Conservation (phyloP, 2,888 invertebrate genomes). For the Caenorhabditis sp. region DNA sequence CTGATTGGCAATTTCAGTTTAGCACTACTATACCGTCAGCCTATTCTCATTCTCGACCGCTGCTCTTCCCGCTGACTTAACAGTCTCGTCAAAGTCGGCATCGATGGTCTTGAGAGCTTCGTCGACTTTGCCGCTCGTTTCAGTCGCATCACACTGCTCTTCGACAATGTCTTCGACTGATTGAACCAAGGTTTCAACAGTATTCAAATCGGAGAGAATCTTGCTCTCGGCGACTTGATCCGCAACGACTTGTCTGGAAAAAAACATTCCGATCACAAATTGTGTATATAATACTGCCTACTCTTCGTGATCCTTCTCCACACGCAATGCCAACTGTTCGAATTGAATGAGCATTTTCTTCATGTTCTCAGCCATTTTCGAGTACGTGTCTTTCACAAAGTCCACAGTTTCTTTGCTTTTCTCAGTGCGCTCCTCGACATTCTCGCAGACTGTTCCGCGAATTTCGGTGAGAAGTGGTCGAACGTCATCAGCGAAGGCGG, state of each 20-base stretch:
- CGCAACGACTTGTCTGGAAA: slow-evolving; percentile 17
- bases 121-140: neutral
- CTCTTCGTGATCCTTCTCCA: slow-evolving; percentile 21
- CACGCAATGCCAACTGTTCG: slow-evolving; percentile 5
- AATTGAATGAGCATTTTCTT: slow-evolving; percentile 7
- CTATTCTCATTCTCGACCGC: no score
- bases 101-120: neutral
- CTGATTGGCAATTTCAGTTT: no score
- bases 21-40: no score
- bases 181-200: slow-evolving; percentile 16
- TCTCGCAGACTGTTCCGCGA: slow-evolving; percentile 14
- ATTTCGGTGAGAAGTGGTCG: slow-evolving; percentile 22
- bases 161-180: slow-evolving; percentile 17
- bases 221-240: slow-evolving; percentile 19
- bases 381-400: neutral
- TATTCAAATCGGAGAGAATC: slow-evolving; percentile 5
- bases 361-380: neutral
- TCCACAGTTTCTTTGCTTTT: neutral
- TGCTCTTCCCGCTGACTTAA: neutral
- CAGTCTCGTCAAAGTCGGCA: neutral
- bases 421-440: neutral
- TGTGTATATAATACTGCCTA: no score
- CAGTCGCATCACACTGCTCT: slow-evolving; percentile 17
- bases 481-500: slow-evolving; percentile 21
- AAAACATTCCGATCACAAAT: no score